These are phyloP conservation scores for Ceratina japonica DNA, from an alignment of 1,140 invertebrate species.

Conservation along the genomic window DNA sequence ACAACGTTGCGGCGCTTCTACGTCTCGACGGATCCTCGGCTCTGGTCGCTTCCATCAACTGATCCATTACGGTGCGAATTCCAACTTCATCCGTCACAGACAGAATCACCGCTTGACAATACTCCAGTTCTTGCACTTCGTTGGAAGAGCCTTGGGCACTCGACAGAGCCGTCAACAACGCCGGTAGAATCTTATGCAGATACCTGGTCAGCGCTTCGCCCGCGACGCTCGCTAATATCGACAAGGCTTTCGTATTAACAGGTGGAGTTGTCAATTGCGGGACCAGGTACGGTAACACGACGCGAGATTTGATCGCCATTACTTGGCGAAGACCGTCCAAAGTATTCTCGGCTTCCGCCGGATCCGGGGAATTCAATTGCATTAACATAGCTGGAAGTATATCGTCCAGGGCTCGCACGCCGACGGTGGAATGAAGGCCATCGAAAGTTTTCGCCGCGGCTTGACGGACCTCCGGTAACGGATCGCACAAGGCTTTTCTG, in stretches of 20 bases:
- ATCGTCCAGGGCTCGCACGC: conserved; percentile 96
- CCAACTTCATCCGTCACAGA: conserved; percentile 94
- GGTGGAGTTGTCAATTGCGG: conserved; percentile 94
- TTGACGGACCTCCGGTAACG: conserved; percentile 93
- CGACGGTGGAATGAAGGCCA: conserved; percentile 96
- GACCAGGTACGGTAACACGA: conserved; percentile 96
- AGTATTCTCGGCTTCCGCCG: conserved; percentile 88
- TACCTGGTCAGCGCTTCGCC: conserved; percentile 96
- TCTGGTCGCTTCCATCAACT: conserved; percentile 90
- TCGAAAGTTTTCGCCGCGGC: conserved; percentile 98
- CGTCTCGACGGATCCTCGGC: conserved; percentile 83
- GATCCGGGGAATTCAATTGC: conserved; percentile 89
- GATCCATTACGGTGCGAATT: conserved; percentile 93
- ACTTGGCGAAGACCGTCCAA: conserved; percentile 97
- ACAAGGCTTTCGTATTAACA: conserved; percentile 95
- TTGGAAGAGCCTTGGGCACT: conserved; percentile 85
- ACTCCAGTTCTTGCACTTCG: conserved; percentile 91
- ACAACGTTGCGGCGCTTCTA: conserved; percentile 90
- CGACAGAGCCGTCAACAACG: conserved; percentile 89
- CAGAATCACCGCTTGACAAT: conserved; percentile 95
- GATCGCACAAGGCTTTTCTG: conserved; percentile 95
- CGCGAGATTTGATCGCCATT: conserved; percentile 97
- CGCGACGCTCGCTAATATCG: conserved; percentile 94
- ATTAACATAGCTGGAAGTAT: conserved; percentile 95
- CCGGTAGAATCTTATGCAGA: conserved; percentile 93